Evolutionary conservation across 2,113 vertebrate species (phyloP), one percentile per base, ranked within the genome.

Genomic region (Panurus biarmicus): DNA sequence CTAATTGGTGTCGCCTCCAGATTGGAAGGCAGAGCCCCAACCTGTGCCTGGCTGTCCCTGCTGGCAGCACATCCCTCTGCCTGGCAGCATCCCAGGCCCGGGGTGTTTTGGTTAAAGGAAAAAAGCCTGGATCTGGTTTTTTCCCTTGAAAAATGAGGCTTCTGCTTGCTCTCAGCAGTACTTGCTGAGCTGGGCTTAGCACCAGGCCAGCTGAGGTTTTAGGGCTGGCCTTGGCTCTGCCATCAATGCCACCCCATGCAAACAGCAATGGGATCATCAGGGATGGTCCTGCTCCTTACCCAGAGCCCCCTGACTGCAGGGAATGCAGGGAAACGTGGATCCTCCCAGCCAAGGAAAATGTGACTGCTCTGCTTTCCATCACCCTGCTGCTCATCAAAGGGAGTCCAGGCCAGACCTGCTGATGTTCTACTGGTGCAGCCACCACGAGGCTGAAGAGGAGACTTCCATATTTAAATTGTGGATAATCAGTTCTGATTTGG

Each of bases 391-490:
- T 85, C 48, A 26, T 31, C 71, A 42, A 7, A 38, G 47, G 48
- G 51, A 73, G 35, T 28, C 61, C 19, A 36, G 78, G 67, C 21
- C 44, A 48, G 58, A 17, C 7, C 22, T 42, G 78, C 23, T 26
- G 40, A 5, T 10, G 28, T 51, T 29, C 28, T 18, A 26, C 15
- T 73, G n/a, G 1, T 22, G 16, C 6, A 4, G 38, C 56, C 56
- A 25, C 47, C 9, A 3, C 24, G 9, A 48, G 36, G 57, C 66
- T 66, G 13, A 47, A 33, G 45, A 29, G 53, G 47, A 10, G 3
- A 4, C 18, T 9, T 5, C 2, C 10, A 6, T 36, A 2, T 19
- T 45, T 10, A 16, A 74, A 24, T 33, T 8, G 11, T 0, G 14
- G 16, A 4, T n/a, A 19, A 36, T 56, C 3, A 9, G 17, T 36